These are phyloP conservation scores for Alligator mississippiensis DNA, from an alignment of 2,113 vertebrate species.

Conservation along the genomic window DNA sequence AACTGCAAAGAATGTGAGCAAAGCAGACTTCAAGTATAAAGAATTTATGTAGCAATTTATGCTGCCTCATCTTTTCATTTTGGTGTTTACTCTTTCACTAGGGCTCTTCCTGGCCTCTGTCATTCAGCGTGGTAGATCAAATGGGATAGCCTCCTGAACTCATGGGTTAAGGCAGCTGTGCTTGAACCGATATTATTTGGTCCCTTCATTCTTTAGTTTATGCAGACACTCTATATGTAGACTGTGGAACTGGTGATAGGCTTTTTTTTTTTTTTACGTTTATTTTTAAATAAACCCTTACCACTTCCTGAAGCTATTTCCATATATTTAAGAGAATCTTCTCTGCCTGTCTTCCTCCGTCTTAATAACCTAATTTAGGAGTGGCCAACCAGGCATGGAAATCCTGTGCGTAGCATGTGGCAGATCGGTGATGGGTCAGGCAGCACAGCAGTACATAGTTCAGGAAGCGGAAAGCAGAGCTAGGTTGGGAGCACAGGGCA, in stretches of 20 bases:
- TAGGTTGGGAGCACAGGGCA: too few species aligned
- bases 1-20: background rate
- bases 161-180: background rate
- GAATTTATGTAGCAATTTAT: background rate
- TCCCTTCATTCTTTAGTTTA: background rate
- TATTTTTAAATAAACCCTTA: background rate
- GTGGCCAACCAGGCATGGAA: too few species aligned
- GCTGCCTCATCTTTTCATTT: too few species aligned
- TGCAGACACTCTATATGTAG: background rate
- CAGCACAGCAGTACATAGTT: too few species aligned
- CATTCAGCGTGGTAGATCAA: background rate
- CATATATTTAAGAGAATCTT: background rate
- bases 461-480: too few species aligned
- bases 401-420: too few species aligned
- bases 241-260: background rate
- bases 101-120: accelerated
- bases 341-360: background rate
- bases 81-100: too few species aligned
- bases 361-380: background rate
- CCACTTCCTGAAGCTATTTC: too few species aligned
- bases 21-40: background rate
- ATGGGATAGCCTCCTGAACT: background rate
- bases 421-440: too few species aligned
- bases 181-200: background rate
- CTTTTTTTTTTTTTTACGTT: background rate